Evolutionary conservation across 2,888 invertebrate genomes (phyloP).

Genomic region (Acutogordius australiensis): DNA sequence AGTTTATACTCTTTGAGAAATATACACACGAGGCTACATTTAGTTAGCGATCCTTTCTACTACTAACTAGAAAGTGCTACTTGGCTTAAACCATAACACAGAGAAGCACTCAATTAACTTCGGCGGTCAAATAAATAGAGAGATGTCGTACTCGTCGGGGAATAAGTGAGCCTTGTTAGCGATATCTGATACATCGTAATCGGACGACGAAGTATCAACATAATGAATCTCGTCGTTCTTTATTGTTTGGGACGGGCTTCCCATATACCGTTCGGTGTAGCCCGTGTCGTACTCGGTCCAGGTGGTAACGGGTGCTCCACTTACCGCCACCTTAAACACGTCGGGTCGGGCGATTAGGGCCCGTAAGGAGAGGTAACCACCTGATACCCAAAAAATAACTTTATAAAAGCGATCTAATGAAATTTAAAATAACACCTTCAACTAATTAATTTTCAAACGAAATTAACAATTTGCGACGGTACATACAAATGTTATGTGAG

Average conservation of each 20-base stretch:
- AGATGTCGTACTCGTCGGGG: slow-evolving; percentile 69
- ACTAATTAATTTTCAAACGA: background rate
- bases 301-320: slow-evolving; percentile 83
- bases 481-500: background rate
- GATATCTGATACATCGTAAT: slow-evolving; percentile 43
- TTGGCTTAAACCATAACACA: too few relatives aligned
- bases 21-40: too few relatives aligned
- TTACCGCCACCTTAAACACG: slow-evolving; percentile 60
- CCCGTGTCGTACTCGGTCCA: slow-evolving; percentile 94
- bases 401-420: too few relatives aligned
- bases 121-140: too few relatives aligned
- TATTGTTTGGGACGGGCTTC: slow-evolving; percentile 30
- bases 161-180: slow-evolving; percentile 46
- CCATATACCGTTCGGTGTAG: slow-evolving; percentile 92
- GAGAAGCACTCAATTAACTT: too few relatives aligned
- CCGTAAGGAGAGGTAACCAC: slow-evolving; percentile 72
- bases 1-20: too few relatives aligned
- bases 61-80: too few relatives aligned
- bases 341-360: slow-evolving; percentile 67
- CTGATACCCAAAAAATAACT: too few relatives aligned
- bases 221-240: too few relatives aligned
- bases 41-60: too few relatives aligned
- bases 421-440: background rate
- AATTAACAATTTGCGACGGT: background rate
- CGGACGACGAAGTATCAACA: background rate